These are phyloP conservation scores for Paralinhomoeus sp. DNA, from an alignment of 2,888 invertebrate genomes.

Conservation along the genomic window DNA sequence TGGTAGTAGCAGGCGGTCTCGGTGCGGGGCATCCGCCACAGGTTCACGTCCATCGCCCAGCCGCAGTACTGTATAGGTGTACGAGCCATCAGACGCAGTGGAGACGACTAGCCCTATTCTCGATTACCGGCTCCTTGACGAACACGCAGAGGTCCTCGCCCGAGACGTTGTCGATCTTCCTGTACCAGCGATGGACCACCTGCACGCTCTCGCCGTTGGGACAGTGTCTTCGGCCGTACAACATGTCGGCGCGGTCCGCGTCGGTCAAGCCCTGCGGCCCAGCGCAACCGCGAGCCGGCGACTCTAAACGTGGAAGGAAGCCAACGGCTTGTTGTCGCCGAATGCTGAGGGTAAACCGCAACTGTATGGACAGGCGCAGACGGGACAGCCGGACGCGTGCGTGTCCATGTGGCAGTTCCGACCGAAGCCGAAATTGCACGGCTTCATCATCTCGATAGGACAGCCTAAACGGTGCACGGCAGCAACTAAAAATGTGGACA, in stretches of 20 bases:
- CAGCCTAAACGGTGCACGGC: too few relatives aligned
- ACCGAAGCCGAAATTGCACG: background rate
- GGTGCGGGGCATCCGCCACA: constrained; percentile 4
- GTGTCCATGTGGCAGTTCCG: background rate
- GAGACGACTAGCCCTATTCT: too few relatives aligned
- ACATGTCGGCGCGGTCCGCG: background rate
- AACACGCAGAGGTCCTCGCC: too few relatives aligned
- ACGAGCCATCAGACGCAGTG: too few relatives aligned
- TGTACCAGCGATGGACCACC: constrained; percentile 3
- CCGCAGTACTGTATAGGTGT: too few relatives aligned
- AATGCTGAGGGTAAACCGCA: background rate
- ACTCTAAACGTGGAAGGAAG: constrained; percentile 1
- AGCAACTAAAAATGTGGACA: too few relatives aligned
- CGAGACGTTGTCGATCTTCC: background rate
- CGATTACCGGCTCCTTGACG: too few relatives aligned
- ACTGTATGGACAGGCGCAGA: constrained; percentile 2
- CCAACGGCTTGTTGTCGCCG: background rate
- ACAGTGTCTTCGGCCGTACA: background rate
- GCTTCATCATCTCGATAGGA: background rate
- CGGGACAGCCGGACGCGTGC: background rate
- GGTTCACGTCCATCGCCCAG: constrained; percentile 1
- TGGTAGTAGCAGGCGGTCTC: constrained; percentile 1
- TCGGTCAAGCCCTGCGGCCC: constrained; percentile 3
- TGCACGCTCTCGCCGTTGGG: constrained; percentile 1
- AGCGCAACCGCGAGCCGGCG: constrained; percentile 3